Evolutionary conservation across 2,113 vertebrate genomes (phyloP), one percentile per base, ranked within the genome.

Genomic region (Oreocharis arfaki): DNA sequence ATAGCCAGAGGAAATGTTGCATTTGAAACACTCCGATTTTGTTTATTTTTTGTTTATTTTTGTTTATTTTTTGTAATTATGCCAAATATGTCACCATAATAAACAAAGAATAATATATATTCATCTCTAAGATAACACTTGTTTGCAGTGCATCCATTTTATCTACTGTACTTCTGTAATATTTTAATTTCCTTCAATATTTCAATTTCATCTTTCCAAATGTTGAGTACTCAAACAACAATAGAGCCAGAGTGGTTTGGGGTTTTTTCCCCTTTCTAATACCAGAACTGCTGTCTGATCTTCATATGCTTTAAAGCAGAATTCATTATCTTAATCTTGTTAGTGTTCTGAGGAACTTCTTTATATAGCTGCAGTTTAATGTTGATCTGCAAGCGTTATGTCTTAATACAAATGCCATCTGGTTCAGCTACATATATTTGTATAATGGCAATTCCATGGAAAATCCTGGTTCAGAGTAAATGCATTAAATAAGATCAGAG

Each of bases 371-470:
- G 16, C 56, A 74, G 65, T 37, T 70, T 64, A 78, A 87, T 27
- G 39, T 19, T 91, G n/a, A 57, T 89, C 74, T 79, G 56, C 7
- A 41, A 86, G 39, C 1, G 0, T 88, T 85, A 32, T 35, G 26
- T 91, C 91, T 93, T 92, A 57, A 60, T 94, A 89, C 19, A 93
- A 95, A 94, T 18, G 24, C 50, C 63, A 86, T n/a, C 39, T n/a
- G 12, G 39, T 94, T 91, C 65, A 80, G 53, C 56, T 88, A 84
- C 49, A 18, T 42, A 28, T 41, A 49, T 90, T 96, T 86, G 32
- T 84, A 23, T 17, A 35, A 92, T 6, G 6, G 16, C 74, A 93
- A 80, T 56, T 86, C 61, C 21, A 56, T 65, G 27, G 52, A 96
- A 96, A 96, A 91, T 61, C 61, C 42, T 92, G 78, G 63, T 46